Base-by-base conservation (phyloP, 2,113 vertebrate genomes). In the Carollia perspicillata region DNA sequence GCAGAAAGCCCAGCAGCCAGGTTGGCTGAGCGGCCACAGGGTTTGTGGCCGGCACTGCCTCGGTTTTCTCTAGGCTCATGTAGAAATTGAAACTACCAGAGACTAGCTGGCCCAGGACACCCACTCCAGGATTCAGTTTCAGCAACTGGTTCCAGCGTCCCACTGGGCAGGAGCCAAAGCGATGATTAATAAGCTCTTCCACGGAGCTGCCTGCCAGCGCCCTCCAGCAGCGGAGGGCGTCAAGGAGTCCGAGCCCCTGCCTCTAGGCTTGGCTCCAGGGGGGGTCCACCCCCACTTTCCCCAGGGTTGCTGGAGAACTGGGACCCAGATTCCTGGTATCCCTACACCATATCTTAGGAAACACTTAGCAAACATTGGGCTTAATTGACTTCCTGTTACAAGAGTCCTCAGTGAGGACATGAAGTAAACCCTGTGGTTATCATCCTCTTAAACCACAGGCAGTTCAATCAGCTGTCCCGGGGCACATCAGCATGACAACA, bases 151-250 rank as follows among this genome's bases (percentile, higher is more conserved):
- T 55, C 40, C n/a, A 97, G 58, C 28, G 68, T 92, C 28, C 35
- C 72, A 79, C 55, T 71, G 85, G 77, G 84, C 26, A 42, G 63
- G 30, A 88, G 84, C 87, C 97, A 87, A 77, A 87, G 68, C 28
- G 63, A 13, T 93, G 90, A 97, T 96, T 94, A 95, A 96, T 79
- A 93, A 79, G 74, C 42, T 92, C 35, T 47, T 53, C 77, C n/a
- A 28, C n/a, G 93, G 53, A 72, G 26, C 30, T 60, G 18, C 4
- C 0, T 74, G 30, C 86, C 72, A 49, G 90, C 9, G 10, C 60
- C 58, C 60, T 87, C 69, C 66, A 80, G 71, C 55, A 94, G 49
- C 49, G 30, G 55, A 13, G 55, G 60, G 90, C 71, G 44, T 53
- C 26, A 49, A n/a, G n/a, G 40, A 94, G 23, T 12, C 68, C 14